Base-by-base conservation (phyloP, 2,797 vertebrate genomes). In the Lophius americanus region DNA sequence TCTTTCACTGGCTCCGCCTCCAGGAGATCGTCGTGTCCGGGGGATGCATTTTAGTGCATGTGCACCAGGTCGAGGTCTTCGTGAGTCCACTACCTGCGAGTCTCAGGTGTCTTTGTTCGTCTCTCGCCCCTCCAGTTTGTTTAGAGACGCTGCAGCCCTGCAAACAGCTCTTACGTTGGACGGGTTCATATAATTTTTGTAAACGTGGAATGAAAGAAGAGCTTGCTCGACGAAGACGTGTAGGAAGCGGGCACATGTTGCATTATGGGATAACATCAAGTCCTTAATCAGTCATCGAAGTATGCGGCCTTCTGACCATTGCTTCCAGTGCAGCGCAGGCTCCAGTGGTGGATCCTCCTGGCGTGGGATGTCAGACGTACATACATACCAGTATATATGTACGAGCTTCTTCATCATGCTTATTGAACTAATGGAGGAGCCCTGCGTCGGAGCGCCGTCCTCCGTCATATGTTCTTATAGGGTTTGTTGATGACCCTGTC, bases 401-500 rank as follows among this genome's bases (percentile, higher is more conserved):
- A 38, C 37, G 7, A 38, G 7, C 7, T 4, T 38, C 7, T 38
- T 38, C 7, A 4, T 4, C 37, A 38, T 38, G 37, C 37, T 38
- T 38, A 38, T 38, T 38, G 37, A 38, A 38, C 4, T 38, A 38
- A 38, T 38, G 37, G 4, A 38, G 37, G 37, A 38, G 7, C 37
- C 23, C 2, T 23, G 23, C 23, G 23, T 23, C 23, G 23, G 23
- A 23, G 23, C 23, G 23, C 2, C 49, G 7, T 37, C 44, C 52
- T 60, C n/a, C 41, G 42, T 51, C 23, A 9, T 80, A 60, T 81
- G 50, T 43, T 81, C 62, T 81, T 84, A 39, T 74, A 70, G 35
- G 85, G 78, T 68, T 89, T 86, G 66, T 75, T 82, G n/a, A 92
- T 89, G 73, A 94, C 91, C 51, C 92, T 95, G 79, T 94, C 92